Evolutionary conservation across 2,797 vertebrate genomes (phyloP).

Genomic region (Aphelocoma californica): DNA sequence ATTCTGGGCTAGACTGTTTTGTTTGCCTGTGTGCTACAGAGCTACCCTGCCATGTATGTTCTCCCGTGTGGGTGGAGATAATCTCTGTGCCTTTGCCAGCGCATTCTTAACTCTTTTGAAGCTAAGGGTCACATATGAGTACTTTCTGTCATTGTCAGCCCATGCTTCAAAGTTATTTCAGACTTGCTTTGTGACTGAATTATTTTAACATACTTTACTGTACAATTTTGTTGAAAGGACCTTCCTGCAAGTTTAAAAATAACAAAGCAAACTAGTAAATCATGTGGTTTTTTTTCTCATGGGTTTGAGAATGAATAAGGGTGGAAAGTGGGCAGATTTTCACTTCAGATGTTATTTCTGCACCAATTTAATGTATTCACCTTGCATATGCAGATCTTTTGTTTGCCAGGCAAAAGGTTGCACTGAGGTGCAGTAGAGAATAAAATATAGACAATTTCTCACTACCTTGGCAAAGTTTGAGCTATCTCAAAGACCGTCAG

Average conservation of each 20-base stretch:
- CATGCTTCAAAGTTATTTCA: constrained; percentile 49
- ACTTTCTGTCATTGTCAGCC: constrained; percentile 23
- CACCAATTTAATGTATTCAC: neutral
- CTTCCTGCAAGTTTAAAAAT: constrained; percentile 38
- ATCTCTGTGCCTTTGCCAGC: constrained; percentile 51
- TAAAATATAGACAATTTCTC: neutral
- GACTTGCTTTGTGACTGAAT: constrained; percentile 40
- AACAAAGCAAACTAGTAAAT: constrained; percentile 9
- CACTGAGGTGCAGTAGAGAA: neutral
- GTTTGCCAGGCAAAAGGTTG: neutral
- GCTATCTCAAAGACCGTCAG: neutral
- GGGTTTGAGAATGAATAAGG: neutral
- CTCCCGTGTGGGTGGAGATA: constrained; percentile 56
- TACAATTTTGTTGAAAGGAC: constrained; percentile 25
- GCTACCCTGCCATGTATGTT: constrained; percentile 6
- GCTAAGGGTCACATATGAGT: neutral
- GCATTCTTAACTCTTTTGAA: constrained; percentile 59
- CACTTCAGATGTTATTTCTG: constrained; percentile 11
- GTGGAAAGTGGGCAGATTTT: neutral
- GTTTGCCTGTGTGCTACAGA: neutral
- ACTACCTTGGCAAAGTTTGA: neutral
- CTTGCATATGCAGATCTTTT: neutral
- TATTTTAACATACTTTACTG: constrained; percentile 45
- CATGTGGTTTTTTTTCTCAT: constrained; percentile 8
- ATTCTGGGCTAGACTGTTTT: constrained; percentile 17